Base-by-base conservation (phyloP, 2,797 vertebrate genomes). In the Propithecus perrieri region DNA sequence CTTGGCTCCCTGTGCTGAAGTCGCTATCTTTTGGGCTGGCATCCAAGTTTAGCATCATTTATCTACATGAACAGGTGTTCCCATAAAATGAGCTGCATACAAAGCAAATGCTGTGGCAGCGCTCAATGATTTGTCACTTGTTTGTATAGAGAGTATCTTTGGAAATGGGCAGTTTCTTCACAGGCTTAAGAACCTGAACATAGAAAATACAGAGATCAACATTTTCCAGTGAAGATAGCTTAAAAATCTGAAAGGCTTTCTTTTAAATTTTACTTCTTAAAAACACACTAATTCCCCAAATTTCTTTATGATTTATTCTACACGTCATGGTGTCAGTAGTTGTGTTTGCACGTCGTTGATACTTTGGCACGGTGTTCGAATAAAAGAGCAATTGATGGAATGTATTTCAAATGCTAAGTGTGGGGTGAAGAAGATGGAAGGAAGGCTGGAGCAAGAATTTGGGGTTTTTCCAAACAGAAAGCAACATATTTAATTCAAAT, bases 41-140 rank as follows among this genome's bases (percentile, higher is more conserved):
- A 18, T 84, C 87, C 85, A 85, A 57, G 41, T 74, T 61, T 91
- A 79, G 76, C 67, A 93, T 89, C 7, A 22, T 83, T 83, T 79
- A 95, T 93, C 92, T 85, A 20, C 97, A 88, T 57, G 96, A 93
- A 91, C 97, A 97, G 2, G 7, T 79, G 65, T 69, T 95, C 84
- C 61, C 33, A 43, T 81, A 87, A 97, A 97, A 76, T 87, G 75
- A 95, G 38, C 75, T 8, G 17, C 26, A 48, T 74, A 83, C 83
- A 97, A 97, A 95, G 48, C 53, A 93, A 96, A 89, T 53, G 69
- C 91, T 84, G n/a, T 74, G 89, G 50, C 85, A 88, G 43, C 33
- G 13, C 46, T 89, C 84, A 7, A 0, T 81, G 71, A 18, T 75
- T 88, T 97, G 95, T 75, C 94, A 43, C 69, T 26, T 20, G 81